These are phyloP conservation scores for Eremobia ochroleuca DNA, from an alignment of 2,888 invertebrate genomes.

Conservation along the genomic window DNA sequence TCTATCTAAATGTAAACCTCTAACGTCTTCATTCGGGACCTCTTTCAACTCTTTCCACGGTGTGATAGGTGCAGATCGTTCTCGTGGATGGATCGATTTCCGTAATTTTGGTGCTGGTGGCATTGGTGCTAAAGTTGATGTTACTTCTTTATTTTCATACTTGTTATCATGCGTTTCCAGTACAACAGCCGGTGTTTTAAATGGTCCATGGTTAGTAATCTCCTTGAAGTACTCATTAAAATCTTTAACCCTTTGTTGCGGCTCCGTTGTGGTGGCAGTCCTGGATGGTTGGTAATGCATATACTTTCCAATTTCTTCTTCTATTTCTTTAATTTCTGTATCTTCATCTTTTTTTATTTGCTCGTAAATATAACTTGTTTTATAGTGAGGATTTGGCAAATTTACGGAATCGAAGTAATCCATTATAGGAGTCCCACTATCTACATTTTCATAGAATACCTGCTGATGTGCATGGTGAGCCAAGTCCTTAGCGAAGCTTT, in stretches of 20 bases:
- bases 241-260: not conserved
- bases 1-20: constrained; percentile 27
- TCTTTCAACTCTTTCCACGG: constrained; percentile 67
- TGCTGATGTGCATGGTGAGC: constrained; percentile 35
- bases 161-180: not conserved
- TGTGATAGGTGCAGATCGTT: constrained; percentile 61
- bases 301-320: constrained; percentile 75
- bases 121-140: constrained; percentile 22
- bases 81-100: not conserved
- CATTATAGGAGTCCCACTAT: constrained; percentile 31
- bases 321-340: constrained; percentile 73
- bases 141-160: constrained; percentile 2
- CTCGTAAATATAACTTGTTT: constrained; percentile 74
- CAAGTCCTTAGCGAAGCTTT: constrained; percentile 62
- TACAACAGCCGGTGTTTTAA: not conserved
- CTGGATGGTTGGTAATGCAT: constrained; percentile 65
- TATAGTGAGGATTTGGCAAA: constrained; percentile 66
- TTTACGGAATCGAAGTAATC: constrained; percentile 63
- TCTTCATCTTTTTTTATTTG: constrained; percentile 73
- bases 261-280: constrained; percentile 66
- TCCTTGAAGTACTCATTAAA: constrained; percentile 15
- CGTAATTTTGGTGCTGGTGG: constrained; percentile 17
- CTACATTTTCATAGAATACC: not conserved
- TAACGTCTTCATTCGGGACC: constrained; percentile 13
- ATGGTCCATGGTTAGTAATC: not conserved